phyloP scores from a whole-genome alignment of 2,113 vertebrate species.

The Leptodactylus fuscus region DNA sequence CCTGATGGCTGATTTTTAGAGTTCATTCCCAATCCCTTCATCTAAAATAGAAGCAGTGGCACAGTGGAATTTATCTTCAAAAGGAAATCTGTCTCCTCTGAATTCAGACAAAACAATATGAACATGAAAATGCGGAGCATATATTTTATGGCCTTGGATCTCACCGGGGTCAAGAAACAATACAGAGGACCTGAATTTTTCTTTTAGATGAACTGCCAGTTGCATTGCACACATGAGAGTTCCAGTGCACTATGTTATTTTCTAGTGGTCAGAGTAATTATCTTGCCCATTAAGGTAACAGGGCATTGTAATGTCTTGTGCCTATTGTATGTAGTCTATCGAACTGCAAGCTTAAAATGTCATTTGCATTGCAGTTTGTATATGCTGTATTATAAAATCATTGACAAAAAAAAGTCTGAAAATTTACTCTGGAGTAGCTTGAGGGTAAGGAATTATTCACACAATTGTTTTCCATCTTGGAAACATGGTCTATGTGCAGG shows the following conservation, averaged over 20 bases:
- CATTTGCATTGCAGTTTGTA: no score
- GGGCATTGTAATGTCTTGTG: not conserved
- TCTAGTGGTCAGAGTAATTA: not conserved
- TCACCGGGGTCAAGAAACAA: slow-evolving; percentile 20
- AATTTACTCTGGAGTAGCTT: no score
- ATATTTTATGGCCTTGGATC: slow-evolving; percentile 44
- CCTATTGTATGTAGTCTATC: no score
- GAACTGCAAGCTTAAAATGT: no score
- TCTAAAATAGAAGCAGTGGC: slow-evolving; percentile 53
- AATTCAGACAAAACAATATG: slow-evolving; percentile 53
- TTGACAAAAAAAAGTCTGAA: no score
- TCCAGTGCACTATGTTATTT: not conserved
- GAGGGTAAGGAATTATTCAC: no score
- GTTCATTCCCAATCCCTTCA: slow-evolving; percentile 52
- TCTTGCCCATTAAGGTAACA: not conserved
- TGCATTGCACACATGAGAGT: slow-evolving; percentile 5
- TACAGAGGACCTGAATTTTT: not conserved
- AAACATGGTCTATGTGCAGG: no score
- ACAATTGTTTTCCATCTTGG: no score
- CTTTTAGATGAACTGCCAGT: slow-evolving; percentile 19
- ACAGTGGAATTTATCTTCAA: slow-evolving; percentile 56
- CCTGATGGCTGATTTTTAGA: slow-evolving; percentile 55
- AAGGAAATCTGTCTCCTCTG: slow-evolving; percentile 53
- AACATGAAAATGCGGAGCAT: slow-evolving; percentile 24
- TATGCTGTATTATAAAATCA: no score